Conservation (phyloP, 1,140 invertebrate species). For the Atta texana region DNA sequence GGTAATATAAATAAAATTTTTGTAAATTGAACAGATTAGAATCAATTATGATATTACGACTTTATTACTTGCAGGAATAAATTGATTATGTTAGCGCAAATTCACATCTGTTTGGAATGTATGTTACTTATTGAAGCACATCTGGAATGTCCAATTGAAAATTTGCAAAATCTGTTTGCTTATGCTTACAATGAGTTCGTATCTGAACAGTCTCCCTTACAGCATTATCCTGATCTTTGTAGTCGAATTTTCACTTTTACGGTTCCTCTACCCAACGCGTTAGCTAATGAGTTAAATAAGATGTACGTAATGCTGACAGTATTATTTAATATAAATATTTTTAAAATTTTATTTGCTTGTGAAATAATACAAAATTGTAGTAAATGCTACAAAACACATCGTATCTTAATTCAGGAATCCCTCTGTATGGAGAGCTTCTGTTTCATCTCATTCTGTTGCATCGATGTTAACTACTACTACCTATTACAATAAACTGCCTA, state of each 20-base stretch:
- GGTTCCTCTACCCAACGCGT: slow-evolving; percentile 65
- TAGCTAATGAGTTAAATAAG: slow-evolving; percentile 74
- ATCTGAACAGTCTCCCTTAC: slow-evolving; percentile 69
- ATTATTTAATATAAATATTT: background rate
- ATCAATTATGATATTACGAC: background rate
- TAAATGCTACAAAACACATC: background rate
- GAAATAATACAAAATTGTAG: background rate
- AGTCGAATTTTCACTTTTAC: slow-evolving; percentile 74
- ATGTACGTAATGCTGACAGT: slow-evolving; percentile 68
- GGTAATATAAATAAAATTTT: slow-evolving; percentile 62
- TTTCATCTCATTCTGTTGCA: slow-evolving; percentile 67
- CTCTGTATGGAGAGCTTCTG: slow-evolving; percentile 71
- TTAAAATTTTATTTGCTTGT: background rate
- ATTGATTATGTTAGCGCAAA: slow-evolving; percentile 77
- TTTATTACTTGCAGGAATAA: slow-evolving; percentile 72
- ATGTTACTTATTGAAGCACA: slow-evolving; percentile 79
- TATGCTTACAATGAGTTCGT: slow-evolving; percentile 75
- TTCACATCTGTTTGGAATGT: slow-evolving; percentile 82
- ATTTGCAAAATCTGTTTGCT: slow-evolving; percentile 75
- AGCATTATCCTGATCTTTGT: slow-evolving; percentile 68
- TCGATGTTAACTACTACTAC: slow-evolving; percentile 72
- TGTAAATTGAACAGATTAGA: slow-evolving; percentile 1
- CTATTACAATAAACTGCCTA: slow-evolving; percentile 76
- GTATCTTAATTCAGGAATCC: slow-evolving; percentile 73
- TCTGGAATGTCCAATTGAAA: slow-evolving; percentile 76